These are phyloP conservation scores for Ligdia adustata DNA, from an alignment of 2,888 invertebrate species.

Conservation along the genomic window DNA sequence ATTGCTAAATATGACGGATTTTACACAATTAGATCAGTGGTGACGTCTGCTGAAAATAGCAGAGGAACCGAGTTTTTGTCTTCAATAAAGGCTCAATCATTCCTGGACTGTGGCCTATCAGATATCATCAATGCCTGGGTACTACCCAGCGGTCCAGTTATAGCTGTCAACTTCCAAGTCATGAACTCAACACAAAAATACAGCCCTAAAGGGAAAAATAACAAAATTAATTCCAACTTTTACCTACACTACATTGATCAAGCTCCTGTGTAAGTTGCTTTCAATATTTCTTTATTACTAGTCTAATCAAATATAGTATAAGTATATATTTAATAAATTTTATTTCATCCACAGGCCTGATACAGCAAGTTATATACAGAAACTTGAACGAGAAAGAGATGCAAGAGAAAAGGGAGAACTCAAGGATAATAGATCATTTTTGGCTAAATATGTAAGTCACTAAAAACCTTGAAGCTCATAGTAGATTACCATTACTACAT, in stretches of 20 bases:
- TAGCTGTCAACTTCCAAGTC: slow-evolving; percentile 86
- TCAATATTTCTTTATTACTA: background rate
- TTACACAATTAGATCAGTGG: slow-evolving; percentile 89
- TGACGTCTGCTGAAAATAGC: slow-evolving; percentile 86
- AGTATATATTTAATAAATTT: background rate
- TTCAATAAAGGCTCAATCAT: slow-evolving; percentile 90
- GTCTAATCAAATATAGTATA: background rate
- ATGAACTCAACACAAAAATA: slow-evolving; percentile 56
- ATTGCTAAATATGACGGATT: slow-evolving; percentile 88
- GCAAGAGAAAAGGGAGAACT: slow-evolving; percentile 94
- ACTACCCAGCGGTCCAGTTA: slow-evolving; percentile 90
- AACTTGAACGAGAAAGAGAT: slow-evolving; percentile 95
- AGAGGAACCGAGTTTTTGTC: slow-evolving; percentile 88
- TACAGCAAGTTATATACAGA: slow-evolving; percentile 97
- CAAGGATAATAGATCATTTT: slow-evolving; percentile 97
- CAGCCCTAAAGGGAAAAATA: slow-evolving; percentile 39
- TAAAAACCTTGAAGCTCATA: too few relatives aligned
- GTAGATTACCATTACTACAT: too few relatives aligned
- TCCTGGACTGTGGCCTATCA: slow-evolving; percentile 89
- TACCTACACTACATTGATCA: slow-evolving; percentile 91
- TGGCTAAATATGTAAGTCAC: slow-evolving; percentile 99
- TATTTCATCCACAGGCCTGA: slow-evolving; percentile 87
- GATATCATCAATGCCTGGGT: slow-evolving; percentile 92
- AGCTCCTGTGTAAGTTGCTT: slow-evolving; percentile 87
- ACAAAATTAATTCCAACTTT: slow-evolving; percentile 89